Evolutionary conservation across 1,140 invertebrate species (phyloP).

Genomic region (Spodoptera litura): DNA sequence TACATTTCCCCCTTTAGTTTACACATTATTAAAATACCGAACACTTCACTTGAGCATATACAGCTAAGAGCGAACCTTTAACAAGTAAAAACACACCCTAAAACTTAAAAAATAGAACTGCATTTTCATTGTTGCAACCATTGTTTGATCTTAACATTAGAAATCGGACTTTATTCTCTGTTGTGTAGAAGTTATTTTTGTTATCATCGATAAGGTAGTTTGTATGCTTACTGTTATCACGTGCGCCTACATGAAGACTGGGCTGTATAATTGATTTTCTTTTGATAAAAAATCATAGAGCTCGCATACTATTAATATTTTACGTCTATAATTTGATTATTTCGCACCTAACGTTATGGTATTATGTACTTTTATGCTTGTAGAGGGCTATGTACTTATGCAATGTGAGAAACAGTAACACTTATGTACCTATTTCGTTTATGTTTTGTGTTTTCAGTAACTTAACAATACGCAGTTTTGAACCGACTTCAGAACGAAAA

Average conservation of each 20-base stretch:
- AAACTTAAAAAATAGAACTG: not conserved
- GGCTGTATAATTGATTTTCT: constrained; percentile 60
- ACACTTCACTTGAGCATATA: constrained; percentile 35
- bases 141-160: not conserved
- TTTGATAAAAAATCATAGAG: constrained; percentile 54
- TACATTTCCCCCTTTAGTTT: constrained; percentile 48
- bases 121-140: not conserved
- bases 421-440: too few species aligned
- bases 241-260: constrained; percentile 48
- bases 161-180: not conserved
- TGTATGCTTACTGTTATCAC: constrained; percentile 50
- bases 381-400: not conserved
- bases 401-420: too few species aligned
- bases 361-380: constrained; percentile 23
- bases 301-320: constrained; percentile 33
- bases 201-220: not conserved
- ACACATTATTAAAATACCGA: constrained; percentile 54
- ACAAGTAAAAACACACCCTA: constrained; percentile 7
- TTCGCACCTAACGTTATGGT: constrained; percentile 28
- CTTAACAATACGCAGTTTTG: too few species aligned
- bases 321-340: constrained; percentile 40
- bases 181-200: not conserved
- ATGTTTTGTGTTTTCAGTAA: too few species aligned
- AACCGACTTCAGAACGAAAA: too few species aligned
- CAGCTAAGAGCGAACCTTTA: not conserved